These are phyloP conservation scores for Aporophyla nigra DNA, from an alignment of 2,888 invertebrate species.

Conservation along the genomic window DNA sequence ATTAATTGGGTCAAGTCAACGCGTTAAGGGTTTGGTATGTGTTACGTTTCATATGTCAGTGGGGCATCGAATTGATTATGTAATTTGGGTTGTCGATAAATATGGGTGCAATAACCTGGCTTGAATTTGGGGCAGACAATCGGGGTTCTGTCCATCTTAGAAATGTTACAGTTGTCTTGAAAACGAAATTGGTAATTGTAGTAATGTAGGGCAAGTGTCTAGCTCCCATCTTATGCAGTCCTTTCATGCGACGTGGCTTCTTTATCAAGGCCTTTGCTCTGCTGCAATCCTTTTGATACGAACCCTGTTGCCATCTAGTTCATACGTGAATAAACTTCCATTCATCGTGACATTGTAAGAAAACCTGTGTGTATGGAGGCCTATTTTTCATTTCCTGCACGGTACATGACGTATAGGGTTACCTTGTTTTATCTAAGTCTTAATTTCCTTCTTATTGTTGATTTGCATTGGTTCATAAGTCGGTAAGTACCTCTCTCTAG, in stretches of 20 bases:
- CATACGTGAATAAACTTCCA: slow-evolving; percentile 38
- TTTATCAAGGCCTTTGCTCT: slow-evolving; percentile 17
- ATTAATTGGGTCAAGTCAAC: slow-evolving; percentile 83
- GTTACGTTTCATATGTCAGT: slow-evolving; percentile 60
- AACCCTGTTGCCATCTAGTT: slow-evolving; percentile 7
- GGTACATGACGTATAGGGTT: neutral
- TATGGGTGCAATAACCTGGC: slow-evolving; percentile 60
- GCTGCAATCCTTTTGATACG: slow-evolving; percentile 37
- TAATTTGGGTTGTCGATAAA: slow-evolving; percentile 60
- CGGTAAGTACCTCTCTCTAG: neutral
- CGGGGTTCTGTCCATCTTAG: neutral
- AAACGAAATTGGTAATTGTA: slow-evolving; percentile 33
- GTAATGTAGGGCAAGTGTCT: slow-evolving; percentile 33
- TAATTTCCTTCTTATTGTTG: neutral
- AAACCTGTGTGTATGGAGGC: neutral
- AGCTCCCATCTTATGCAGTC: neutral
- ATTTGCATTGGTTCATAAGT: neutral
- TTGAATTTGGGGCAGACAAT: slow-evolving; percentile 33
- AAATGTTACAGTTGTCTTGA: slow-evolving; percentile 9
- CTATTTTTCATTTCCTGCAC: slow-evolving; percentile 7
- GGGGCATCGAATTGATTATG: slow-evolving; percentile 61
- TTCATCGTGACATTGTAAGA: slow-evolving; percentile 43
- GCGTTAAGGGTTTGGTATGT: slow-evolving; percentile 55
- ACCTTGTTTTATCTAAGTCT: slow-evolving; percentile 4
- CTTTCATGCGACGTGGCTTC: slow-evolving; percentile 15